Percentiles rank a stretch among this genome's conserved stretches.
Evolutionary conservation across 2,888 invertebrate genomes (phyloP).

Genomic region (Brenthis hecate): DNA sequence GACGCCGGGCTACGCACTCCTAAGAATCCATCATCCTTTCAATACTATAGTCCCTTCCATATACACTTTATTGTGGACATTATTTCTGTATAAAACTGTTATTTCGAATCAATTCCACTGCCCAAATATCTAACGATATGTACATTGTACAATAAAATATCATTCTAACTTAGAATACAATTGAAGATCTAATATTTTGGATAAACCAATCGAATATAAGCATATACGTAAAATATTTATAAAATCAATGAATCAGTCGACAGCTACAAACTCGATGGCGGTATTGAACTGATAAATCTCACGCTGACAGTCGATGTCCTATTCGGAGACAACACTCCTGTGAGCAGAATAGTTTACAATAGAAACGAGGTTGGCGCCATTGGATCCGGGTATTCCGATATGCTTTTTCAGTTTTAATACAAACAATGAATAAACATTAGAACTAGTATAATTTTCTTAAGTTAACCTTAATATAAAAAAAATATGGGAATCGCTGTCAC

Average conservation of each 20-base stretch:
- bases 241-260: slow-evolving; percentile 4
- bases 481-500: no score
- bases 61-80: background rate
- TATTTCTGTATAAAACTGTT: no score
- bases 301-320: slow-evolving; percentile 35
- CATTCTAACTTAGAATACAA: no score
- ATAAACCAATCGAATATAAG: background rate
- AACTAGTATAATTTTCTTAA: no score
- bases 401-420: background rate
- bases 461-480: no score
- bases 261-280: background rate
- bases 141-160: no score
- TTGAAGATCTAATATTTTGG: no score
- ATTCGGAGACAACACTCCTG: slow-evolving; percentile 26
- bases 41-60: background rate
- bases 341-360: slow-evolving; percentile 35
- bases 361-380: slow-evolving; percentile 32
- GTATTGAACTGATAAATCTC: slow-evolving; percentile 33
- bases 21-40: slow-evolving; percentile 45
- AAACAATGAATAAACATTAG: no score
- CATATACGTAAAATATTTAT: background rate
- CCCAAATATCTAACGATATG: no score
- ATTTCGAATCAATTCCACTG: no score
- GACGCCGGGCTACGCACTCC: slow-evolving; percentile 53
- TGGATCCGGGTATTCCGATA: background rate